Percentiles rank a stretch among this genome's conserved stretches.
Evolutionary conservation across 2,888 invertebrate genomes (phyloP).

Genomic region (Rugalucina vietnamica): DNA sequence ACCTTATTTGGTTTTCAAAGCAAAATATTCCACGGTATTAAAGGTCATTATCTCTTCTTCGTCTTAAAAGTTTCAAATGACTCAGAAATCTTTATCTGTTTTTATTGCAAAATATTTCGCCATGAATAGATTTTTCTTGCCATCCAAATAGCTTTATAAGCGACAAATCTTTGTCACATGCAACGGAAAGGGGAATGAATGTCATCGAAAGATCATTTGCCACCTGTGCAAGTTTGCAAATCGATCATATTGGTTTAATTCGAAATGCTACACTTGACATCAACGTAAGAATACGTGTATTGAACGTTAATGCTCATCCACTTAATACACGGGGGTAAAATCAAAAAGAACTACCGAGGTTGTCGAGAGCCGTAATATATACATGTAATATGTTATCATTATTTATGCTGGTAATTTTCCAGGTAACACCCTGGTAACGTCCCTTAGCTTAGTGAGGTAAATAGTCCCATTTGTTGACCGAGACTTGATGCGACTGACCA

Average conservation of each 20-base stretch:
- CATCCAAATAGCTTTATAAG: conserved; percentile 10
- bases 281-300: neutral
- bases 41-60: neutral
- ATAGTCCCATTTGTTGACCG: too few relatives aligned
- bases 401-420: too few relatives aligned
- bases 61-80: neutral
- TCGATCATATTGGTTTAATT: neutral
- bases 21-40: neutral
- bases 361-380: too few relatives aligned
- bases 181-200: neutral
- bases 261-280: neutral
- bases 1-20: conserved; percentile 6
- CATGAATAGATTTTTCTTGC: neutral
- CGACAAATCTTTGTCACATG: neutral
- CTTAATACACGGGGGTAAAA: neutral
- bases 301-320: neutral
- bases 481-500: too few relatives aligned
- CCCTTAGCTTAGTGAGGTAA: too few relatives aligned
- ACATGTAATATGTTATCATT: too few relatives aligned
- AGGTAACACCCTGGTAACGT: too few relatives aligned
- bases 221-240: neutral
- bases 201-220: conserved; percentile 1
- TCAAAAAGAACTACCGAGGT: neutral
- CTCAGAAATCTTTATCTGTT: neutral
- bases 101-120: neutral